A percentile compares a stretch with the other conserved stretches of the same genome.
These are phyloP conservation scores for Oeneis ivallda DNA, from an alignment of 2,888 invertebrate species.

Conservation along the genomic window DNA sequence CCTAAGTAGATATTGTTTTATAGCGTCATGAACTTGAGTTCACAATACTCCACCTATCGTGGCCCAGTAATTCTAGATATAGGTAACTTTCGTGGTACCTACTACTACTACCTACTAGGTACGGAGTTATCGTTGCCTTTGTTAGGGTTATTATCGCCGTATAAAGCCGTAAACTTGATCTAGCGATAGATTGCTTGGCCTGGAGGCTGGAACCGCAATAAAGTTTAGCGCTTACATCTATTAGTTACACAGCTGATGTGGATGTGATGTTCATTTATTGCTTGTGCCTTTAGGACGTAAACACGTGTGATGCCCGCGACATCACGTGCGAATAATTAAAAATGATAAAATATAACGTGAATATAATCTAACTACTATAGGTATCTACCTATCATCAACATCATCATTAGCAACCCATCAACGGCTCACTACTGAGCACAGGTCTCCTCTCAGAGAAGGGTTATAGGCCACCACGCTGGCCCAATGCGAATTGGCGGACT, in stretches of 20 bases:
- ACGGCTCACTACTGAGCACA: too few relatives aligned
- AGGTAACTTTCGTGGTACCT: constrained; percentile 1
- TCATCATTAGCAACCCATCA: too few relatives aligned
- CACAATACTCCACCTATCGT: too few relatives aligned
- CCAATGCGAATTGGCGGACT: too few relatives aligned
- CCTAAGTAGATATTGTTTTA: too few relatives aligned
- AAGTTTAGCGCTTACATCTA: constrained; percentile 32
- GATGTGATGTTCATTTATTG: constrained; percentile 7
- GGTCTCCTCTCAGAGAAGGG: too few relatives aligned
- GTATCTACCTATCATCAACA: too few relatives aligned
- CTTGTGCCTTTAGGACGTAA: too few relatives aligned
- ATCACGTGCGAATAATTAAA: background rate
- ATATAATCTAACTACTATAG: too few relatives aligned
- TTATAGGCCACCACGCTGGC: too few relatives aligned
- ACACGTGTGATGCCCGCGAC: too few relatives aligned
- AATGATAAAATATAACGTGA: too few relatives aligned
- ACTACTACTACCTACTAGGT: background rate
- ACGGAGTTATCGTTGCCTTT: constrained; percentile 6
- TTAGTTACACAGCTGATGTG: constrained; percentile 29
- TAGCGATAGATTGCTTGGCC: constrained; percentile 29
- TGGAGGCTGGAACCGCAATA: constrained; percentile 29
- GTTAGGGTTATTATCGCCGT: constrained; percentile 25
- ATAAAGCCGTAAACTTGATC: constrained; percentile 27
- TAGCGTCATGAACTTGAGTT: background rate
- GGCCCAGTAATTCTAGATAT: background rate